Evolutionary conservation across 1,140 invertebrate species (phyloP).

Genomic region (Tigriopus japonicus): DNA sequence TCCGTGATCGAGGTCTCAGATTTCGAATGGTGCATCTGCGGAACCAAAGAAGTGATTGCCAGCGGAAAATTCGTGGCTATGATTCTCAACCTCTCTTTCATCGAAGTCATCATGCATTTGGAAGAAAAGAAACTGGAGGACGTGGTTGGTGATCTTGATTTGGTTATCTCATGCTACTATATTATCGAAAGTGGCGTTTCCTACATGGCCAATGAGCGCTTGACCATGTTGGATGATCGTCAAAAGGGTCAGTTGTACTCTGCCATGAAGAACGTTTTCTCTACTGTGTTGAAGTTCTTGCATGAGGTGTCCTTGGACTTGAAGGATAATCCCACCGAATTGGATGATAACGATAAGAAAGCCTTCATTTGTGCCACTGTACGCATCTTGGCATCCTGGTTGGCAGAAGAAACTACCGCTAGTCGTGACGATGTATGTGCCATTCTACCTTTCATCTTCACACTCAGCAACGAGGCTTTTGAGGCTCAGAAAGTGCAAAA

Average conservation of each 20-base stretch:
- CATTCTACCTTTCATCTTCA: conserved; percentile 25
- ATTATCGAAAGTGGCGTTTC: conserved; percentile 59
- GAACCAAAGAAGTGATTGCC: conserved; percentile 24
- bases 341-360: conserved; percentile 38
- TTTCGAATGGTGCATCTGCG: conserved; percentile 1
- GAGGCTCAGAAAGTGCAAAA: conserved; percentile 15
- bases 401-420: conserved; percentile 75
- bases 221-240: conserved; percentile 61
- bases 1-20: conserved; percentile 44
- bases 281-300: conserved; percentile 42
- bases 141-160: conserved; percentile 39
- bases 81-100: conserved; percentile 61
- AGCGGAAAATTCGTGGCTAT: conserved; percentile 50
- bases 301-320: conserved; percentile 18
- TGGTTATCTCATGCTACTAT: conserved; percentile 60
- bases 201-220: conserved; percentile 52
- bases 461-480: conserved; percentile 19
- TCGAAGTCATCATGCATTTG: conserved; percentile 54
- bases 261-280: conserved; percentile 70
- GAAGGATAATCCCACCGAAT: neutral
- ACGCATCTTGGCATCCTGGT: conserved; percentile 60
- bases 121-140: conserved; percentile 58
- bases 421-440: conserved; percentile 60
- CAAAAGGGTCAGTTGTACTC: conserved; percentile 66
- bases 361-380: conserved; percentile 61